A percentile compares a stretch with the other conserved stretches of the same genome.
Conservation (phyloP, 2,888 invertebrate genomes). For the Xestia xanthographa region DNA sequence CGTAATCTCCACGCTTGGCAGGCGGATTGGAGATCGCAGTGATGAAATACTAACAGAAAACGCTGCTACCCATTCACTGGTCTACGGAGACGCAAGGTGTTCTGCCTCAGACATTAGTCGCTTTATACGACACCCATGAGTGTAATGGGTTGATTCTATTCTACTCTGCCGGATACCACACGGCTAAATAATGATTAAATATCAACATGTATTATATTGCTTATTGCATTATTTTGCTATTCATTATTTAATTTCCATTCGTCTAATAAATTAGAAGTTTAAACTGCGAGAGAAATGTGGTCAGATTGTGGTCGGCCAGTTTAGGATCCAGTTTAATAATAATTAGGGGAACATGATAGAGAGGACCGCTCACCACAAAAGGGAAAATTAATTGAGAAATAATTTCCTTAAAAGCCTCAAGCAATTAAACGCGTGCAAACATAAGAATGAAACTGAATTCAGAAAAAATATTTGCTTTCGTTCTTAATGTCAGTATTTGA, state of each 20-base stretch:
- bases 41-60: too few species aligned
- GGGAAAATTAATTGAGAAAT: slow-evolving; percentile 45
- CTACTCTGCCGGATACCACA: too few species aligned
- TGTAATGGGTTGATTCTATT: too few species aligned
- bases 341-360: slow-evolving; percentile 27
- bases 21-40: too few species aligned
- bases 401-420: slow-evolving; percentile 23
- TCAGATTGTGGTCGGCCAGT: slow-evolving; percentile 30
- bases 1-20: too few species aligned
- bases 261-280: slow-evolving; percentile 22
- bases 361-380: slow-evolving; percentile 32
- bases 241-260: slow-evolving; percentile 15
- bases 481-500: background rate
- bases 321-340: slow-evolving; percentile 47
- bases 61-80: too few species aligned
- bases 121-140: too few species aligned
- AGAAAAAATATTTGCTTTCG: slow-evolving; percentile 11
- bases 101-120: too few species aligned
- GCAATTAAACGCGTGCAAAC: slow-evolving; percentile 29
- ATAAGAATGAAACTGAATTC: slow-evolving; percentile 9
- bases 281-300: slow-evolving; percentile 30
- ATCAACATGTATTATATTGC: background rate
- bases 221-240: background rate
- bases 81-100: too few species aligned
- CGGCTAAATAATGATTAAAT: too few species aligned